phyloP scores from a whole-genome alignment of 2,797 vertebrate species.

The Oceanodroma leucorhoa region DNA sequence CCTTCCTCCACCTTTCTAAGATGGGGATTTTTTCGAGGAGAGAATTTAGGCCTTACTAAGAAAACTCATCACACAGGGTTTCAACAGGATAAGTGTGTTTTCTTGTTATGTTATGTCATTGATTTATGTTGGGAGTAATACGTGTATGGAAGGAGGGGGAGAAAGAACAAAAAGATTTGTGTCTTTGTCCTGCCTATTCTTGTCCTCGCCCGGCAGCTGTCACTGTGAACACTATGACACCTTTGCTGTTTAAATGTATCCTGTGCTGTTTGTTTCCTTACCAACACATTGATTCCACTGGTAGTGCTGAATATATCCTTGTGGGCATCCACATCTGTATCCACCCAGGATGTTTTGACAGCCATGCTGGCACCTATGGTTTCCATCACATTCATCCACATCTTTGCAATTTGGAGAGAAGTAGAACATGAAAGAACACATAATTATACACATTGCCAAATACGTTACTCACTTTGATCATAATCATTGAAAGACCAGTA shows the following conservation, averaged over 20 bases:
- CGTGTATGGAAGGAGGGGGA: neutral
- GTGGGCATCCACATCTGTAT: conserved; percentile 84
- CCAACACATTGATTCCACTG: conserved; percentile 90
- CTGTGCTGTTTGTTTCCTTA: conserved; percentile 63
- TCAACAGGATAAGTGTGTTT: neutral
- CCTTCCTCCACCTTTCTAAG: neutral
- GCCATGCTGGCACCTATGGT: conserved; percentile 85
- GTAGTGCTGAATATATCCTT: conserved; percentile 84
- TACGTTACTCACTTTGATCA: neutral
- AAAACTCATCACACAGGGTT: neutral
- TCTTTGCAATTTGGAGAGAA: conserved; percentile 65
- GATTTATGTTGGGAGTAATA: neutral
- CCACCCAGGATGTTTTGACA: conserved; percentile 84
- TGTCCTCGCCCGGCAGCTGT: neutral
- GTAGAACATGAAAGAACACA: neutral
- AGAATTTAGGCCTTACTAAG: neutral
- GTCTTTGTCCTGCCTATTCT: neutral
- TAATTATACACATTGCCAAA: neutral
- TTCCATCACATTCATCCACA: conserved; percentile 83
- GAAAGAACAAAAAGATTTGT: neutral
- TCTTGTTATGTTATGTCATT: neutral
- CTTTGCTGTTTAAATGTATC: neutral
- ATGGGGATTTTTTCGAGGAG: neutral
- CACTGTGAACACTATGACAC: neutral
- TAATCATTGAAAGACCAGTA: neutral